Percentiles rank a stretch among this genome's conserved stretches.
phyloP scores from a whole-genome alignment of 1,140 invertebrate genomes.

The Tetramorium alpestre region DNA sequence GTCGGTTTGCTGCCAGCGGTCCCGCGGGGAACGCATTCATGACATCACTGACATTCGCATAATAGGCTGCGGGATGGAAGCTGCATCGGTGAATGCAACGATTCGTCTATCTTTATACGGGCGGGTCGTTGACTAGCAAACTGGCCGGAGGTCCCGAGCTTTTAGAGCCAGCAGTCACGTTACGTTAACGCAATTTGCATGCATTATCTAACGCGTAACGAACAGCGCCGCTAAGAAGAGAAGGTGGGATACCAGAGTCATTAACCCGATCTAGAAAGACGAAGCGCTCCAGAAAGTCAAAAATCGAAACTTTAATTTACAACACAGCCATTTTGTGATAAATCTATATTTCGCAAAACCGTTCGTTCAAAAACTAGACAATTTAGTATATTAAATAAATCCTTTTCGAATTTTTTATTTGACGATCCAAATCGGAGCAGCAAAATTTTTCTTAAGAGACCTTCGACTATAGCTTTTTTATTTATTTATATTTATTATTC shows the following conservation, averaged over 20 bases:
- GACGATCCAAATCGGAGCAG: too few relatives aligned
- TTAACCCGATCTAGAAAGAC: conserved; percentile 50
- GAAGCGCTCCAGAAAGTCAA: neutral
- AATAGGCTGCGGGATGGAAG: conserved; percentile 42
- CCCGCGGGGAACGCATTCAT: conserved; percentile 5
- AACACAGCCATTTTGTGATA: too few relatives aligned
- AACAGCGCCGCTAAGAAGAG: conserved; percentile 43
- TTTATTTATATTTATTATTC: too few relatives aligned
- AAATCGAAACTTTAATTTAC: too few relatives aligned
- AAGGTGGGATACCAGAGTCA: conserved; percentile 54
- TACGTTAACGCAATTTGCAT: conserved; percentile 80
- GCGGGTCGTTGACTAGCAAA: conserved; percentile 65
- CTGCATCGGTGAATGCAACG: conserved; percentile 42
- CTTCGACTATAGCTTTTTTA: too few relatives aligned
- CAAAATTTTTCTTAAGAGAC: too few relatives aligned
- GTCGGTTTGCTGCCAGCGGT: conserved; percentile 21
- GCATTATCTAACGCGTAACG: conserved; percentile 80
- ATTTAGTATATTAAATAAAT: too few relatives aligned
- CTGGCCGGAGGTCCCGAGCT: conserved; percentile 34
- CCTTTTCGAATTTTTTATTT: too few relatives aligned
- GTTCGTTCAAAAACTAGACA: too few relatives aligned
- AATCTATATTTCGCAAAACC: too few relatives aligned
- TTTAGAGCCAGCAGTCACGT: conserved; percentile 74
- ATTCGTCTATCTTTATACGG: conserved; percentile 72
- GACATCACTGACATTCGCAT: conserved; percentile 30